Evolutionary conservation across 2,113 vertebrate genomes (phyloP), one percentile per base, ranked within the genome.

Genomic region (Fregetta grallaria): DNA sequence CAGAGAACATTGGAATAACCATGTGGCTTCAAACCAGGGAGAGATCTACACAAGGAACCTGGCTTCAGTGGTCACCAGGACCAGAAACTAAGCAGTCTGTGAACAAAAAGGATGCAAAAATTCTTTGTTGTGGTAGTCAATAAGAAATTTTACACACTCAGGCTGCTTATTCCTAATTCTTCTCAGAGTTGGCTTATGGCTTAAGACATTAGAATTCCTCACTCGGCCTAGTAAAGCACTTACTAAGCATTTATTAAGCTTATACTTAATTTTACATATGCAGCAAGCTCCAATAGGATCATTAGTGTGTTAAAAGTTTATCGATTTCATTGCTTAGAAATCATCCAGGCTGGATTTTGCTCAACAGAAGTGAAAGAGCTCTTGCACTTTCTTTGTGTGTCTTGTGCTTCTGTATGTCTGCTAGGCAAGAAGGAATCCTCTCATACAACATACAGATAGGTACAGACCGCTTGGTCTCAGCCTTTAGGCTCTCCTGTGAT

Each of bases 1-100:
- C 89, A 70, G 81, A 85, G 67, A 97, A 97, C 49, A 62, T 42
- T 95, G 77, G 92, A 96, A 95, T 87, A 87, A 90, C 32, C 74
- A 79, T 89, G 76, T 91, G 89, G 94, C 91, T 92, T 85, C 70
- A 66, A 91, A 96, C 58, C 94, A 95, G 87, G 66, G 42, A 89
- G 84, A 0, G 3, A 91, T 85, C 83, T 83, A 66, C 66, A 58
- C 2, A 9, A 86, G 77, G 66, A 94, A 94, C 95, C 86, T 94
- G 50, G 50, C 84, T 94, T 92, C 80, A 86, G 36, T 79, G 95
- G 65, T 72, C 68, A 94, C 47, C 73, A 81, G 79, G 49, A 85
- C 40, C 30, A 78, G 80, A 78, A 94, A 87, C 42, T 36, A 74
- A 93, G 63, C 25, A 66, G 50, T 38, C 42, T 87, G 49, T 75